Evolutionary conservation across 2,888 invertebrate genomes (phyloP).

Genomic region (Spodoptera picta): DNA sequence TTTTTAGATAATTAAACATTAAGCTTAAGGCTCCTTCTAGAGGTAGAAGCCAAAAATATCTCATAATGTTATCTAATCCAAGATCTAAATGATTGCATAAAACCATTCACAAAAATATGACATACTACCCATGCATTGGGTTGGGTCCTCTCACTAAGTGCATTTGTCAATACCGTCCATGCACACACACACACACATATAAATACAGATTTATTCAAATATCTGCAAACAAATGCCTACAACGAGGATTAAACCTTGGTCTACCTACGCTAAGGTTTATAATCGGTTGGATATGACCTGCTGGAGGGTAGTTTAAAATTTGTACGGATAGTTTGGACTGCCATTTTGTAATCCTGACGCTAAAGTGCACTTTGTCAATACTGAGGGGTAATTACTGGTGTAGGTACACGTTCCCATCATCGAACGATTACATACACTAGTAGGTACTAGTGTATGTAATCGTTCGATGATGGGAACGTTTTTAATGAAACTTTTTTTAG

Average conservation of each 20-base stretch:
- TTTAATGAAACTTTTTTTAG: background rate
- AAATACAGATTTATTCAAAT: slow-evolving; percentile 77
- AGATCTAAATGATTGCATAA: slow-evolving; percentile 54
- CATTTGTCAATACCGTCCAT: slow-evolving; percentile 81
- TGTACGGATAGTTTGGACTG: slow-evolving; percentile 73
- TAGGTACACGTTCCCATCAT: too few species aligned
- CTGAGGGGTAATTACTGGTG: slow-evolving; percentile 65
- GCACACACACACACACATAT: slow-evolving; percentile 62
- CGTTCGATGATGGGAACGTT: background rate
- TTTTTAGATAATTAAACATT: too few species aligned
- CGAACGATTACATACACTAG: too few species aligned
- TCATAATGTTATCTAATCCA: too few species aligned
- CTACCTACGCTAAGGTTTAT: slow-evolving; percentile 32
- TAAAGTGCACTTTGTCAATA: slow-evolving; percentile 81
- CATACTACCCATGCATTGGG: slow-evolving; percentile 61
- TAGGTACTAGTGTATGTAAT: slow-evolving; percentile 15
- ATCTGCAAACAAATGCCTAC: slow-evolving; percentile 49
- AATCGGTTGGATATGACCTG: slow-evolving; percentile 15
- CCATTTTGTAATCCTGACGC: slow-evolving; percentile 81
- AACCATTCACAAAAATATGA: slow-evolving; percentile 59
- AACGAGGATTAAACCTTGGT: slow-evolving; percentile 34
- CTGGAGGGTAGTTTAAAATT: slow-evolving; percentile 37
- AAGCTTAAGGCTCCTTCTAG: too few species aligned
- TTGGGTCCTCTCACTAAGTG: slow-evolving; percentile 80
- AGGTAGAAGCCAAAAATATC: too few species aligned